Conservation (phyloP, 2,888 invertebrate species). For the Euzetes globulus region DNA sequence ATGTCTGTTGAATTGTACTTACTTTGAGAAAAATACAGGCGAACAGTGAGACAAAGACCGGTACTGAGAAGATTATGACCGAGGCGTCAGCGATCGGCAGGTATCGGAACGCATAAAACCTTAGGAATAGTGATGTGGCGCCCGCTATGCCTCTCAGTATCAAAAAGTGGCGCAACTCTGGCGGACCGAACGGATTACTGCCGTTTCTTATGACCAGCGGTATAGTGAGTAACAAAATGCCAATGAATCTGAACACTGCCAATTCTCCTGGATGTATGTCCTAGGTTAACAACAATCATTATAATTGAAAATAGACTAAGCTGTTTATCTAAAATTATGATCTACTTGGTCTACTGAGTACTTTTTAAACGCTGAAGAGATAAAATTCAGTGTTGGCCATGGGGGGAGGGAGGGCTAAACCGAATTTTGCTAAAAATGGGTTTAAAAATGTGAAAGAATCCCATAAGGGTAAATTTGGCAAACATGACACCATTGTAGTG, state of each 20-base stretch:
- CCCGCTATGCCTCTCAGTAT: conserved; percentile 74
- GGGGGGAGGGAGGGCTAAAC: too few species aligned
- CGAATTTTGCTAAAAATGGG: too few species aligned
- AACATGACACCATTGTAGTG: too few species aligned
- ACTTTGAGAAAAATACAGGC: conserved; percentile 59
- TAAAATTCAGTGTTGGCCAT: too few species aligned
- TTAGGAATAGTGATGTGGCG: conserved; percentile 78
- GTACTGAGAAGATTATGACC: conserved; percentile 82
- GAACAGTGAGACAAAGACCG: conserved; percentile 76
- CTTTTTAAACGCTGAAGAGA: too few species aligned
- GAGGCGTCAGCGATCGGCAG: conserved; percentile 88
- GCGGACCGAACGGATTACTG: conserved; percentile 66
- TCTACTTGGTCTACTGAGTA: too few species aligned
- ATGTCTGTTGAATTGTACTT: neutral
- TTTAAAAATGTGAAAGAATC: too few species aligned
- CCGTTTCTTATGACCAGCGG: conserved; percentile 73
- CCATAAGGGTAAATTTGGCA: too few species aligned
- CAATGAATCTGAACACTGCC: conserved; percentile 77
- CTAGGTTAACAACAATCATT: conserved; percentile 15
- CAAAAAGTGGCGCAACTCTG: conserved; percentile 68
- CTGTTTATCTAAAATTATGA: too few species aligned
- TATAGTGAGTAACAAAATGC: conserved; percentile 76
- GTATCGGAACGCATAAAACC: conserved; percentile 81
- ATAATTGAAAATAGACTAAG: too few species aligned
- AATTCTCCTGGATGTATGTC: conserved; percentile 80